Evolutionary conservation across 2,113 vertebrate genomes (phyloP), one percentile per base, ranked within the genome.

Genomic region (Gorsachius goisagi): DNA sequence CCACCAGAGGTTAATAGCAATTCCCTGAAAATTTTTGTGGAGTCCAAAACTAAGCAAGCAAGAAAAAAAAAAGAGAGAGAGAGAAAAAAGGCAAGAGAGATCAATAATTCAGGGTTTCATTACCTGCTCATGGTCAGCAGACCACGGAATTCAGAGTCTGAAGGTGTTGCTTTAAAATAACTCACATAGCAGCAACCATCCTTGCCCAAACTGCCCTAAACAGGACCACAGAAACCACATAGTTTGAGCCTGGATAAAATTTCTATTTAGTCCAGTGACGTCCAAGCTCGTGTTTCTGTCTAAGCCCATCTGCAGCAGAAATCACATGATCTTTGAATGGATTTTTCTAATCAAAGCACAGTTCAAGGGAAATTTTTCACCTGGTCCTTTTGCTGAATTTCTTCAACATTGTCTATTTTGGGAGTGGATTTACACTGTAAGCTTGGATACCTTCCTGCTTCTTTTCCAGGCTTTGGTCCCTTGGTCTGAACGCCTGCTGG

Each of bases 361-460:
- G 49, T 66, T 92, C 28, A 86, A 76, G 11, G 21, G 14, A 81
- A 58, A 69, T 33, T 76, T 91, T 85, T 72, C 18, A 35, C 49
- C 14, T 52, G 13, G 10, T 47, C 15, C 9, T 92, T 86, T 59
- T 69, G 41, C 41, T 73, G 39, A 24, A 45, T 88, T 88, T 95
- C 50, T 83, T 90, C 50, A 79, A 2, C 23, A 4, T 24, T 12
- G 41, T 41, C 32, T 93, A 1, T 90, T 82, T 77, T 30, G 55
- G n/a, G 68, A 88, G 27, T n/a, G 37, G 32, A 68, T 45, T 83
- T 88, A 74, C 50, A 45, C 6, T 41, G 37, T 74, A 63, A 77
- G 20, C 28, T 94, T 93, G 75, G 63, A 73, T 66, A 53, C 32
- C 37, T 86, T 95, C 67, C 90, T 93, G 67, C 50, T 90, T 95